Base-by-base conservation (phyloP, 2,797 vertebrate genomes). In the Danio aesculapii region DNA sequence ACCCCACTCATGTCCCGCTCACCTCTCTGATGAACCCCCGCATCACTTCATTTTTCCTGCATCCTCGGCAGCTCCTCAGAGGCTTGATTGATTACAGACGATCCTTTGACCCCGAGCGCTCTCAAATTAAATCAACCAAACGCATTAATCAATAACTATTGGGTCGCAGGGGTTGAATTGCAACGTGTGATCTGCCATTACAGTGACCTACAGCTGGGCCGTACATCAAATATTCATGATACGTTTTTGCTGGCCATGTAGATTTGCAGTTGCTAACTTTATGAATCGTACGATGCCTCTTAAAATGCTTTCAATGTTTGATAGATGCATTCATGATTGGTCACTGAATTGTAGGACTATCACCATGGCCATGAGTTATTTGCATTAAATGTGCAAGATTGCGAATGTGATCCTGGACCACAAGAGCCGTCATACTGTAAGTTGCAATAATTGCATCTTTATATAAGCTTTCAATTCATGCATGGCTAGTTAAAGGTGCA, bases 71-170 rank as follows among this genome's bases (percentile, higher is more conserved):
- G 64, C 43, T 63, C 75, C 79, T 85, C 16, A 44, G 47, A 63
- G 66, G 58, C 11, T 44, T 59, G 66, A 83, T 81, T 83, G 77
- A 86, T 83, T 68, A 30, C 71, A 30, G 12, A 57, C 19, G 30
- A 47, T 21, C 74, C 67, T 84, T 75, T 84, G 77, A 84, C 82
- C 77, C 39, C 61, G 59, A 70, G 47, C 44, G 55, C 69, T 73
- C 30, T 49, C 49, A 81, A 80, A 85, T 87, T 63, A 70, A 87
- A 87, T 84, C 81, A 78, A 58, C 5, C n/a, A 71, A 81, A 70
- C 75, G 49, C 74, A 69, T 64, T 69, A 83, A 87, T 87, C 84
- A 76, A 85, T 87, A 76, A 12, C 71, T 68, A 69, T 77, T 77
- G 71, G 72, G 75, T 77, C 82, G 58, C 14, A n/a, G 6, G 74